Evolutionary conservation across 2,888 invertebrate species (phyloP).

Genomic region (Agriopis leucophaearia): DNA sequence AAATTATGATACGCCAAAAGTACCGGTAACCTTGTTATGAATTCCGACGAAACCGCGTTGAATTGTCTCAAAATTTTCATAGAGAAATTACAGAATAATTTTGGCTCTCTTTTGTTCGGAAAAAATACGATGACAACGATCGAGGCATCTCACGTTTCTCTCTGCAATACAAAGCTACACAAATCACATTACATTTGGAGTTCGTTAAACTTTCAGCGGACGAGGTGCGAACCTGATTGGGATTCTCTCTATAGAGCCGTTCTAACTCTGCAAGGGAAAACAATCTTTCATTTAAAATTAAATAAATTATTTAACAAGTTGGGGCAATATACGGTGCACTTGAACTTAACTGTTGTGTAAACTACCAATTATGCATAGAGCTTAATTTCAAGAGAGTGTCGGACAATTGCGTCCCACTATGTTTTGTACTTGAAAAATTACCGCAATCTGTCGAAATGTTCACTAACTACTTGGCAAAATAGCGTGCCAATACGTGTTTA

Average conservation of each 20-base stretch:
- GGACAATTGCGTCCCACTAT: no score
- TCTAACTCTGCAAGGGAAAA: conserved; percentile 46
- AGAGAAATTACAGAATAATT: neutral
- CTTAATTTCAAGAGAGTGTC: no score
- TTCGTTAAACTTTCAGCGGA: conserved; percentile 73
- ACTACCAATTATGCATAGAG: neutral
- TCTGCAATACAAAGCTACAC: conserved; percentile 60
- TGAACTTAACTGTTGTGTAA: neutral
- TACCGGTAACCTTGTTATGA: no score
- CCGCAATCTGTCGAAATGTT: no score
- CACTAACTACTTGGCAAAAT: no score
- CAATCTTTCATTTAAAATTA: conserved; percentile 44
- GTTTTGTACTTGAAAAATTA: no score
- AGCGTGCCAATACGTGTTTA: no score
- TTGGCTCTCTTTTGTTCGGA: conserved; percentile 8
- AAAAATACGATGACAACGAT: conserved; percentile 14
- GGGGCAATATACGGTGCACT: conserved; percentile 4
- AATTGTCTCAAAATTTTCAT: neutral
- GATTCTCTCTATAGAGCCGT: conserved; percentile 56
- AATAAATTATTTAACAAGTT: conserved; percentile 35
- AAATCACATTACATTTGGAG: conserved; percentile 73
- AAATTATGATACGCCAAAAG: no score
- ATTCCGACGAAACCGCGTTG: no score
- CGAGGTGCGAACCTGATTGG: conserved; percentile 63
- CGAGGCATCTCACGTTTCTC: conserved; percentile 42